Evolutionary conservation across 2,113 vertebrate genomes (phyloP).

Genomic region (Motacilla tschutschensis): DNA sequence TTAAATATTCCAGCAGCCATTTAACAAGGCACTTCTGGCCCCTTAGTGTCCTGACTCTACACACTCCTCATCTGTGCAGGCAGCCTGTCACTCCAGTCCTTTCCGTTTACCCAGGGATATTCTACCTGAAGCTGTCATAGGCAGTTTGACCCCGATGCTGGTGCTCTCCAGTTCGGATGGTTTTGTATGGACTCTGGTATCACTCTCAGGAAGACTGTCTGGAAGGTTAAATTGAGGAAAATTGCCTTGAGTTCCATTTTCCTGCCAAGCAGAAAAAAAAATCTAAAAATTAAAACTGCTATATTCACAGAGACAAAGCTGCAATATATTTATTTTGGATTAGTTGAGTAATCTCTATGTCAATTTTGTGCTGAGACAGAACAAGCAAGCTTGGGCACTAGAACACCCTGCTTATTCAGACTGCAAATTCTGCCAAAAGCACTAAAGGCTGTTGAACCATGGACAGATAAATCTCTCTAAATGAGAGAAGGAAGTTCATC

Average conservation of each 20-base stretch:
- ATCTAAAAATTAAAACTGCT: neutral
- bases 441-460: neutral
- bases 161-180: slow-evolving; percentile 69
- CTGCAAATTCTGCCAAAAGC: neutral
- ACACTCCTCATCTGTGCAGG: neutral
- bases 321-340: neutral
- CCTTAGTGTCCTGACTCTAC: neutral
- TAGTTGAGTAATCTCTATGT: neutral
- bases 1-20: neutral
- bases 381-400: neutral
- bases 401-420: neutral
- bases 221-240: slow-evolving; percentile 67
- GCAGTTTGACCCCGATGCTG: slow-evolving; percentile 68
- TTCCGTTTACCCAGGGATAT: neutral
- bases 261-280: slow-evolving; percentile 65
- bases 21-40: neutral
- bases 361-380: neutral
- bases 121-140: slow-evolving; percentile 86
- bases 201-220: slow-evolving; percentile 70
- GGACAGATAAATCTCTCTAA: neutral
- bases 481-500: neutral
- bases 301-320: neutral
- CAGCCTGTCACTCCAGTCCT: neutral
- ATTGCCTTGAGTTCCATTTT: slow-evolving; percentile 69
- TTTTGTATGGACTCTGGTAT: slow-evolving; percentile 64